Evolutionary conservation across 2,888 invertebrate species (phyloP), one percentile per base, ranked within the genome.

Genomic region (Brenthis daphne): DNA sequence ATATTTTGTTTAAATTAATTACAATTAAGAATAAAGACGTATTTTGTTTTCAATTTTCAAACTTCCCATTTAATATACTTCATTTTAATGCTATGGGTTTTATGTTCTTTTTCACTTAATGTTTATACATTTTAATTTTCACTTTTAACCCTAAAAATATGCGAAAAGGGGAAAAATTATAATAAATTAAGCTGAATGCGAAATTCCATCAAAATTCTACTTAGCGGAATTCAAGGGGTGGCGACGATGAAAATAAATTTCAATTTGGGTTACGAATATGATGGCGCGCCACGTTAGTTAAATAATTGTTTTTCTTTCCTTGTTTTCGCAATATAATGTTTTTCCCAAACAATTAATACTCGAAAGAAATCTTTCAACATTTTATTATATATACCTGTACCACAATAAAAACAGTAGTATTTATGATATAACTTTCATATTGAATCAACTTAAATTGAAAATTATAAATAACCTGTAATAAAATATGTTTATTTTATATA

Each of bases 151-250:
- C 58, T 37, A 57, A 71, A 63, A 68, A 69, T 64, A 65, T 65
- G 61, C 65, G 61, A 61, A 69, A 69, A 65, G 65, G 65, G 69
- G 48, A 65, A 65, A 63, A 54, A 72, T 81, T 81, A 78, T 73
- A 69, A 74, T 79, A 86, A 85, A 85, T 85, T 85, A 87, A 85
- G 84, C 83, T 83, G 81, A 82, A 82, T 80, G 82, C 82, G 83
- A 86, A 87, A 90, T 89, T 88, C 86, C 85, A 88, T 90, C 85
- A 85, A 77, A 88, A 90, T 88, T 86, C 87, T 87, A 87, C 87
- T 89, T 84, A 84, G 84, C 86, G 89, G 86, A 90, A 90, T 89
- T 90, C 88, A 90, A 88, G 85, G 85, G 85, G 80, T 81, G 84
- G 80, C 85, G 84, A 82, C 83, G 85, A 83, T 81, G 83, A 82